Conservation (phyloP, 2,888 invertebrate species). For the Cheilosia grossa region DNA sequence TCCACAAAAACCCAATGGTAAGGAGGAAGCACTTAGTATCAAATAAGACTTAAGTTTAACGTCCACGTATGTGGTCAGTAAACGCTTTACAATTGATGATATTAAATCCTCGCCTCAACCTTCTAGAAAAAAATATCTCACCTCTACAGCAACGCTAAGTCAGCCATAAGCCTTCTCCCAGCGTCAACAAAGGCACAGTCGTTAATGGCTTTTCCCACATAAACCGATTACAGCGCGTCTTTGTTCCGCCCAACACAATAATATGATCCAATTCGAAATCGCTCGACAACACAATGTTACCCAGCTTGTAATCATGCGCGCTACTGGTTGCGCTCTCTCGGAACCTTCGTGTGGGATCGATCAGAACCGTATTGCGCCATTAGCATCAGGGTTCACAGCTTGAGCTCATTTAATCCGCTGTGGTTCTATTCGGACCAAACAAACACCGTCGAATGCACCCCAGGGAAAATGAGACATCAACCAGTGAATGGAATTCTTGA, state of each 20-base stretch:
- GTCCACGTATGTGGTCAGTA: conserved; percentile 51
- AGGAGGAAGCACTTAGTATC: conserved; percentile 46
- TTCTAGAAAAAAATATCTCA: conserved; percentile 37
- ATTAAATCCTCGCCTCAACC: conserved; percentile 23
- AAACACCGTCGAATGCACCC: conserved; percentile 42
- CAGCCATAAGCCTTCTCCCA: conserved; percentile 55
- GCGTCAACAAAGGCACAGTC: conserved; percentile 59
- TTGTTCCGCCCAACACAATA: conserved; percentile 71
- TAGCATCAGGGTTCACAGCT: conserved; percentile 50
- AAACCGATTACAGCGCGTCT: conserved; percentile 68
- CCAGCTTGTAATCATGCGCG: conserved; percentile 70
- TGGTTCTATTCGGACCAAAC: conserved; percentile 35
- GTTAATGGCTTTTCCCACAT: conserved; percentile 71
- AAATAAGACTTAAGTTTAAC: conserved; percentile 36
- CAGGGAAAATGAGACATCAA: conserved; percentile 38
- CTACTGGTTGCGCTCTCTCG: conserved; percentile 67
- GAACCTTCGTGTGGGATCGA: conserved; percentile 69
- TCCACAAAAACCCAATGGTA: background rate
- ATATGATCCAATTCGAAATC: conserved; percentile 72
- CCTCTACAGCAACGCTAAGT: conserved; percentile 25
- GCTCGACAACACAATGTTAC: conserved; percentile 71
- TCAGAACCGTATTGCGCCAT: conserved; percentile 51
- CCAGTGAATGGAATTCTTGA: conserved; percentile 58
- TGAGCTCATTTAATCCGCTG: conserved; percentile 55
- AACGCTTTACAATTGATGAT: conserved; percentile 51